A percentile compares a stretch with the other conserved stretches of the same genome.
These are phyloP conservation scores for Umimayanthus kanabou DNA, from an alignment of 92 coral and sea anemone species.

Conservation along the genomic window DNA sequence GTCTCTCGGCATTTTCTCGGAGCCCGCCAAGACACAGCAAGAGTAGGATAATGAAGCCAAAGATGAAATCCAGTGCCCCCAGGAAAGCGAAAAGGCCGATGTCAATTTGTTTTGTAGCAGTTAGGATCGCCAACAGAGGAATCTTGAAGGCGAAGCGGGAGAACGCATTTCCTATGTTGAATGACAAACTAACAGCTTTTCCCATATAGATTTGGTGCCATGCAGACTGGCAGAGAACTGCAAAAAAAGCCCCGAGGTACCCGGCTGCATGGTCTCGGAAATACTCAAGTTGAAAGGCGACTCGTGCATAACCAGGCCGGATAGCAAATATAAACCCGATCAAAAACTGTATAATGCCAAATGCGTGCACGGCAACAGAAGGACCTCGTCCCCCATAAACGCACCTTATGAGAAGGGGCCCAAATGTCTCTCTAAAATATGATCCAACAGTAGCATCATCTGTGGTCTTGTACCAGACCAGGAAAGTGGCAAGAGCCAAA, in stretches of 20 bases:
- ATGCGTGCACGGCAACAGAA: constrained; percentile 38
- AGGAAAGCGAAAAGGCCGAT: constrained; percentile 32
- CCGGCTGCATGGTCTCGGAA: constrained; percentile 43
- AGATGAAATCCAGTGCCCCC: constrained; percentile 14
- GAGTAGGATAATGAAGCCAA: constrained; percentile 21
- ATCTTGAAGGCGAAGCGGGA: constrained; percentile 35
- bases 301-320: constrained; percentile 13
- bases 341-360: constrained; percentile 33
- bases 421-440: constrained; percentile 31
- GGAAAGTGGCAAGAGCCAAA: constrained; percentile 31
- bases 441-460: constrained; percentile 24
- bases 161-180: constrained; percentile 28
- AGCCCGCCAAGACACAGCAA: constrained; percentile 15
- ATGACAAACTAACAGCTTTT: constrained; percentile 27
- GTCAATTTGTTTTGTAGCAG: constrained; percentile 25
- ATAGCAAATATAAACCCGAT: constrained; percentile 22
- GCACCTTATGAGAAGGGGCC: constrained; percentile 46
- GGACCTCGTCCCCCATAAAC: constrained; percentile 34
- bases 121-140: constrained; percentile 26
- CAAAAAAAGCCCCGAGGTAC: constrained; percentile 41
- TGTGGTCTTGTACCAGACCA: constrained; percentile 48
- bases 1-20: not conserved
- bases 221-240: constrained; percentile 31
- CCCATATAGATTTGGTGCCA: constrained; percentile 55
- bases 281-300: constrained; percentile 25